Conservation (phyloP, 2,113 vertebrate genomes). For the Dicerorhinus sumatrensis region DNA sequence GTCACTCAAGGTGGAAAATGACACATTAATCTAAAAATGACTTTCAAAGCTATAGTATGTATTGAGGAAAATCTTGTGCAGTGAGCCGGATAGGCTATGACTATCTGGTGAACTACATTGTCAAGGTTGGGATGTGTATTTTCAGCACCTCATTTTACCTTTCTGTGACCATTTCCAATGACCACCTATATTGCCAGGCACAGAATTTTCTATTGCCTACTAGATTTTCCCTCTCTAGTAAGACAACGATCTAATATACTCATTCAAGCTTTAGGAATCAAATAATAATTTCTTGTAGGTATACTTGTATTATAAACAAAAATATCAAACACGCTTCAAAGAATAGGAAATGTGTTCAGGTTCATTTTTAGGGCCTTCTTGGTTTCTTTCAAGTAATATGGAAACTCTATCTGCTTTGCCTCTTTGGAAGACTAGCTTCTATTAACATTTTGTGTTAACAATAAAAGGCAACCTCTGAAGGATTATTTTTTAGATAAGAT, state of each 20-base stretch:
- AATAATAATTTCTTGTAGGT: neutral
- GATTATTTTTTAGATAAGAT: neutral
- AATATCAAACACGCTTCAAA: neutral
- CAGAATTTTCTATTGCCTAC: neutral
- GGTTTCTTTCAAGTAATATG: constrained; percentile 7
- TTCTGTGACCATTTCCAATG: neutral
- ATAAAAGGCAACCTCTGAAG: neutral
- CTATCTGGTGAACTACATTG: neutral
- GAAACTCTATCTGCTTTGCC: neutral
- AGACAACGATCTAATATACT: neutral
- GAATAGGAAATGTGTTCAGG: neutral
- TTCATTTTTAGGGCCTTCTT: neutral
- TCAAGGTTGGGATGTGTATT: neutral
- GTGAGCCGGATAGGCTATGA: neutral
- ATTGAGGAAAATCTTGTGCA: neutral
- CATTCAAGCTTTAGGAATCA: neutral
- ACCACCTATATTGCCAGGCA: neutral
- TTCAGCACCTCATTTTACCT: neutral
- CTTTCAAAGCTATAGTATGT: neutral
- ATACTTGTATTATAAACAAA: neutral
- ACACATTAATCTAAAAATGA: neutral
- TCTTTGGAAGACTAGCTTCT: constrained; percentile 10
- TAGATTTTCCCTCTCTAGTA: neutral
- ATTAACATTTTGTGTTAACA: neutral
- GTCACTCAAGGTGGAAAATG: neutral